Base-by-base conservation (phyloP, 2,888 invertebrate species). In the Fabriciana adippe region DNA sequence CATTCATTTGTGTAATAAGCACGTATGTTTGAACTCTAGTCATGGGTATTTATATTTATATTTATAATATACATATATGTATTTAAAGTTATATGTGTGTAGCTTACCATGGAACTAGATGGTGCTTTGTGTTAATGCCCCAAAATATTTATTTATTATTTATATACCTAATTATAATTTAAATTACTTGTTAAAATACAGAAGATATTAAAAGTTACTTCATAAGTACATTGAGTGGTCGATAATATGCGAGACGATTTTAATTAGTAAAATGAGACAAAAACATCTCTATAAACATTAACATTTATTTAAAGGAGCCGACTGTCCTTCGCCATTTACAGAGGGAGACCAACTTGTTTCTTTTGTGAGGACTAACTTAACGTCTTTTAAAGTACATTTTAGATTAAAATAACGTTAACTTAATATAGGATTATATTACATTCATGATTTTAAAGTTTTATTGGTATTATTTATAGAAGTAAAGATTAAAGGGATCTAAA, bases 251-350 rank as follows among this genome's bases (percentile, higher is more conserved):
- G 56, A 41, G 61, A 61, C 64, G 31, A 57, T 68, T 68, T 68
- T 68, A 68, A 70, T 67, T 70, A 67, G 53, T 67, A 64, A 60
- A 64, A 65, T 61, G 61, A 64, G 64, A 67, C 55, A 67, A 64
- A 67, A 67, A 67, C 55, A 59, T 48, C 35, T 45, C 31, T 55
- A 64, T 60, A 64, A 66, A 62, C 68, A 69, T 62, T 68, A 62
- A 67, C 61, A 66, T 67, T 64, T 67, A 70, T 45, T 64, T 70
- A 67, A 67, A 70, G 57, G 61, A 64, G 64, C 67, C 64, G 66
- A 64, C 64, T 51, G 64, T 55, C 63, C 66, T 63, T 64, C 55
- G 56, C 57, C 64, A 61, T 70, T 66, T 61, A 57, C 35, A 67
- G 64, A 55, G 70, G 55, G 68, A 51, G 50, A 62, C 65, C 68